Evolutionary conservation across 2,888 invertebrate species (phyloP).

Genomic region (Chironomus tentans): DNA sequence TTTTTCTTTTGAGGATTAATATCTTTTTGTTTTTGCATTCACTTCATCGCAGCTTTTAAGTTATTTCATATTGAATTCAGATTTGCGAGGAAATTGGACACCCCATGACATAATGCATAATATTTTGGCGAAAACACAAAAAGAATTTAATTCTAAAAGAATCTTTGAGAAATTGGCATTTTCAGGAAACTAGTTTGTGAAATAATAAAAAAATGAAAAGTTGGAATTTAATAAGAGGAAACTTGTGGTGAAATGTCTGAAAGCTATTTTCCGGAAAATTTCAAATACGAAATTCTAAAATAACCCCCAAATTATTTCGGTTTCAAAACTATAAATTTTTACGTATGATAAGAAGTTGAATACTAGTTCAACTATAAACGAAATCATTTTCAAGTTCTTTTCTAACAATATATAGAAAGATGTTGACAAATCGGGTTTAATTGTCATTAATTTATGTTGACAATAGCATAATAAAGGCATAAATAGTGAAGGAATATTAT

Average conservation of each 20-base stretch:
- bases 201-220: background rate
- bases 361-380: background rate
- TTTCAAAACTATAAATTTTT: too few species aligned
- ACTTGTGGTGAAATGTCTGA: conserved; percentile 2
- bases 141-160: background rate
- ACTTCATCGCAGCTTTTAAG: too few species aligned
- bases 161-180: background rate
- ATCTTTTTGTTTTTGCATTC: too few species aligned
- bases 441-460: background rate
- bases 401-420: background rate
- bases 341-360: background rate
- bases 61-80: background rate
- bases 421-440: background rate
- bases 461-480: background rate
- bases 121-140: too few species aligned
- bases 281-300: too few species aligned
- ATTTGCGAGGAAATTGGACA: background rate
- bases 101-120: too few species aligned
- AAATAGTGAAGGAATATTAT: too few species aligned
- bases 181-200: background rate
- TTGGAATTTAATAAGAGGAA: background rate
- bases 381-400: background rate
- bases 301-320: too few species aligned
- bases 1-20: too few species aligned
- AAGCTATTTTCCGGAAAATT: background rate